Percentiles rank a stretch among this genome's conserved stretches.
phyloP scores from a whole-genome alignment of 2,888 invertebrate genomes.

The Chrysodeixis includens region DNA sequence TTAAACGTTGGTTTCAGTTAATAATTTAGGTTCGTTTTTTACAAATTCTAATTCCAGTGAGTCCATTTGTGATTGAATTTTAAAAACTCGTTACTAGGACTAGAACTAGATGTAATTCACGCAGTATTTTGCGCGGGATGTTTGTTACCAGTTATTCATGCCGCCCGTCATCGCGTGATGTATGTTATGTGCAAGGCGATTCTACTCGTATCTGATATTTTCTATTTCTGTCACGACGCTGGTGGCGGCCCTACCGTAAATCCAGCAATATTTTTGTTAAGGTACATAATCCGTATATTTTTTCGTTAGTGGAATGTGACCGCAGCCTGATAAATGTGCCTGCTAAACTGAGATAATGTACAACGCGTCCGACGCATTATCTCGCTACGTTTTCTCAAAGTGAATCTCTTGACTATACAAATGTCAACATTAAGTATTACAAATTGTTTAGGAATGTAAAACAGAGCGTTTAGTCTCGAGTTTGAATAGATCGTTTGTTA shows the following conservation, averaged over 20 bases:
- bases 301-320: conserved; percentile 74
- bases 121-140: conserved; percentile 49
- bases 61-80: neutral
- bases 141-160: conserved; percentile 73
- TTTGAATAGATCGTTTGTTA: conserved; percentile 49
- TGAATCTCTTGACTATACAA: conserved; percentile 50
- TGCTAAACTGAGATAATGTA: conserved; percentile 63
- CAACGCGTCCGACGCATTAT: conserved; percentile 43
- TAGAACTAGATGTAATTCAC: conserved; percentile 38
- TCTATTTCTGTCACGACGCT: conserved; percentile 82
- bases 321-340: conserved; percentile 66
- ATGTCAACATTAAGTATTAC: conserved; percentile 58
- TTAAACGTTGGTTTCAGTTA: neutral
- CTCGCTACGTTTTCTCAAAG: conserved; percentile 43
- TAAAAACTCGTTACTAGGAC: conserved; percentile 4
- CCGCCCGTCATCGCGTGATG: conserved; percentile 76
- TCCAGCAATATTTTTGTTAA: conserved; percentile 76
- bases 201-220: conserved; percentile 72
- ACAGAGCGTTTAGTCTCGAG: conserved; percentile 41
- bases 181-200: conserved; percentile 73
- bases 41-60: neutral
- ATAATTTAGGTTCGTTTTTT: neutral
- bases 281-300: conserved; percentile 74
- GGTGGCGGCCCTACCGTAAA: conserved; percentile 74
- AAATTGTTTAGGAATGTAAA: conserved; percentile 57